phyloP scores from a whole-genome alignment of 1,140 invertebrate genomes.

The Cydia strobilella region DNA sequence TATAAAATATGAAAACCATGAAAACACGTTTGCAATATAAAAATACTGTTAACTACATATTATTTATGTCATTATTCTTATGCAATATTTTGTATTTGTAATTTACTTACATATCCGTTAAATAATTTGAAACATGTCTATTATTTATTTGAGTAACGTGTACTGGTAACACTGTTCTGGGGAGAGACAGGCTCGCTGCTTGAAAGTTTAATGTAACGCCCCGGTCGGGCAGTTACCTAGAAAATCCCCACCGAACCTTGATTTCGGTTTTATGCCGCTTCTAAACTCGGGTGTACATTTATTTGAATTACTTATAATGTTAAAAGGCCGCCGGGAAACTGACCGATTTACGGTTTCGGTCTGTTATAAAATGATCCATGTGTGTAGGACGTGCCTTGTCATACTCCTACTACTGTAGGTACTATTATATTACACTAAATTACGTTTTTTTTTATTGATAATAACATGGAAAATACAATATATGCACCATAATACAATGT shows the following conservation, averaged over 20 bases:
- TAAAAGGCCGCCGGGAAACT: conserved; percentile 29
- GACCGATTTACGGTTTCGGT: conserved; percentile 9
- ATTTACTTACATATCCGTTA: too few species aligned
- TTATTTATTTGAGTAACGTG: not conserved
- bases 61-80: too few species aligned
- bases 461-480: too few species aligned
- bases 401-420: too few species aligned
- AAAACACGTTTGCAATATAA: too few species aligned
- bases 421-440: too few species aligned
- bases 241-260: conserved; percentile 59
- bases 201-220: conserved; percentile 72
- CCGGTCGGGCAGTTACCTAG: conserved; percentile 50
- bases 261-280: conserved; percentile 59
- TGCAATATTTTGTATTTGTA: too few species aligned
- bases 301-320: conserved; percentile 43
- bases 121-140: too few species aligned
- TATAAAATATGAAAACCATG: too few species aligned
- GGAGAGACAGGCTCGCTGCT: conserved; percentile 50
- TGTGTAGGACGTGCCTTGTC: not conserved
- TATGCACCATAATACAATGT: too few species aligned
- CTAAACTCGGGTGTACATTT: conserved; percentile 45
- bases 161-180: not conserved
- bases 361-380: not conserved
- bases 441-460: too few species aligned
- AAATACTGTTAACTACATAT: too few species aligned